Evolutionary conservation across 2,888 invertebrate species (phyloP).

Genomic region (Peribatodes rhomboidaria): DNA sequence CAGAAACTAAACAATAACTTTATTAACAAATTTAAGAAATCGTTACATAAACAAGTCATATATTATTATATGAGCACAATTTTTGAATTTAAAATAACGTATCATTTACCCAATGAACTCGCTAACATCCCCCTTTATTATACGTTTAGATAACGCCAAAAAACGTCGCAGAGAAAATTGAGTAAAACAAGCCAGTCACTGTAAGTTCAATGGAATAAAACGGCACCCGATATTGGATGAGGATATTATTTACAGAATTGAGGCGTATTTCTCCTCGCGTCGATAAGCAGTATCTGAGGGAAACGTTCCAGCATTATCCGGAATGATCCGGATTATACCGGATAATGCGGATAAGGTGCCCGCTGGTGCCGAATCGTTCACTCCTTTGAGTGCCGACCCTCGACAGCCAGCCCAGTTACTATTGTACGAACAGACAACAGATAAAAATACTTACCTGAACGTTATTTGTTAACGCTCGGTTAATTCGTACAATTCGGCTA

Average conservation of each 20-base stretch:
- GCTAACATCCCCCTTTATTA: conserved; percentile 1
- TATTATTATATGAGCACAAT: neutral
- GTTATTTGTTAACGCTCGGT: neutral
- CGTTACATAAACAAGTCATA: neutral
- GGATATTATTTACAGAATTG: conserved; percentile 60
- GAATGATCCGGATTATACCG: conserved; percentile 80
- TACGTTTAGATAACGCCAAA: conserved; percentile 13
- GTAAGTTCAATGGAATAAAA: conserved; percentile 43
- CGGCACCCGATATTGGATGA: conserved; percentile 47
- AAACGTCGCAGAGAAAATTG: conserved; percentile 15
- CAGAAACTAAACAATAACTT: no score
- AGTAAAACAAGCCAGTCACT: conserved; percentile 27
- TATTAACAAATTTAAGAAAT: no score
- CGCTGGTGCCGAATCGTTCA: conserved; percentile 57
- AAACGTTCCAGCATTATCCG: conserved; percentile 70
- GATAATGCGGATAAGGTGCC: conserved; percentile 74
- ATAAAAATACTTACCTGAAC: conserved; percentile 38
- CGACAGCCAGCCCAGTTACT: conserved; percentile 56
- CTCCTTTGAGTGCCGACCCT: conserved; percentile 59
- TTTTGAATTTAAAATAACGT: neutral
- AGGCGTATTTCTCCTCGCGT: conserved; percentile 53
- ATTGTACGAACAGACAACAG: conserved; percentile 47
- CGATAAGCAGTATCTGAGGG: conserved; percentile 65
- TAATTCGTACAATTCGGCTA: neutral
- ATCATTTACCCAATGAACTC: neutral